Conservation (phyloP, 2,113 vertebrate species). For the Mus musculus region GRCm39 chr10:27092001-27092500, state of each 20-base stretch:
- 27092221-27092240: conserved; percentile 38
- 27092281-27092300: not conserved
- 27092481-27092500: too few relatives aligned
- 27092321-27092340: not conserved
- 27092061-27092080: too few relatives aligned
- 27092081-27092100: not conserved
- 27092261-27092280: not conserved
- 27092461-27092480: too few relatives aligned
- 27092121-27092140: conserved; percentile 42
- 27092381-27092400: too few relatives aligned
- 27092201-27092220: conserved; percentile 70
- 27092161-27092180: conserved; percentile 34
- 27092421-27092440: too few relatives aligned
- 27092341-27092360: not conserved
- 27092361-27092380: not conserved
- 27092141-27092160: conserved; percentile 31
- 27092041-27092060: too few relatives aligned
- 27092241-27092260: not conserved
- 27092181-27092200: conserved; percentile 43
- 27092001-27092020: too few relatives aligned
- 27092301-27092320: not conserved
- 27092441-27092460: too few relatives aligned
- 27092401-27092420: too few relatives aligned
- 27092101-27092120: conserved; percentile 38
- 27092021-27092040: too few relatives aligned